A percentile compares a stretch with the other conserved stretches of the same genome.
Evolutionary conservation across 2,888 invertebrate genomes (phyloP).

Genomic region (Ditylenchus weischeri): DNA sequence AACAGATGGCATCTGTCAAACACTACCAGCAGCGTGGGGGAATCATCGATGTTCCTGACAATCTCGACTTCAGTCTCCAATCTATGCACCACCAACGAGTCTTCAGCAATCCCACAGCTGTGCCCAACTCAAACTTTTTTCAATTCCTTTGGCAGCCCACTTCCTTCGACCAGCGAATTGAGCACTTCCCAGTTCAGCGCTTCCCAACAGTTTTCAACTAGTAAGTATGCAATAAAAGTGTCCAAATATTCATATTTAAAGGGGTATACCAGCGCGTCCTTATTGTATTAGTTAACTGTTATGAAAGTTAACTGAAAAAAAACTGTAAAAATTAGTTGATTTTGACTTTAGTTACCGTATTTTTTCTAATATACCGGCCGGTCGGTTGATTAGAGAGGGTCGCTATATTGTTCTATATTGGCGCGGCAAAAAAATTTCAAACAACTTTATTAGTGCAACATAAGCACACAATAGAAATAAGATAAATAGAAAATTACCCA

Average conservation of each 20-base stretch:
- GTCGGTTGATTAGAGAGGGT: too few relatives aligned
- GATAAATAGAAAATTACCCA: too few relatives aligned
- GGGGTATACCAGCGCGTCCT: too few relatives aligned
- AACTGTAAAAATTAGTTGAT: not conserved
- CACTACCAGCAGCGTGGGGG: slow-evolving; percentile 6
- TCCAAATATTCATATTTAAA: not conserved
- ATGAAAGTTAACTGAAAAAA: not conserved
- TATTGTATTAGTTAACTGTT: not conserved
- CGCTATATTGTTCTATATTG: too few relatives aligned
- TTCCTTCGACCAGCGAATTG: slow-evolving; percentile 12
- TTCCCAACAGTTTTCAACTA: slow-evolving; percentile 9
- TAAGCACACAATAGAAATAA: too few relatives aligned
- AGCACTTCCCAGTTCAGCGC: slow-evolving; percentile 4
- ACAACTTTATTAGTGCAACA: too few relatives aligned
- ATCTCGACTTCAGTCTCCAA: not conserved
- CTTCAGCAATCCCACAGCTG: not conserved
- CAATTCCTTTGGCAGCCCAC: slow-evolving; percentile 17
- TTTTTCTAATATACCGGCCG: too few relatives aligned
- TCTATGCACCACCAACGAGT: not conserved
- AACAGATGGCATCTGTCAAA: not conserved
- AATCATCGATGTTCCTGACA: slow-evolving; percentile 4
- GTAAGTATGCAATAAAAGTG: slow-evolving; percentile 3
- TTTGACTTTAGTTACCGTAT: too few relatives aligned
- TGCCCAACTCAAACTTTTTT: slow-evolving; percentile 27
- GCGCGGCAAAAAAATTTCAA: too few relatives aligned